Conservation (phyloP, 2,113 vertebrate species). For the Cyanoramphus novaezelandiae region DNA sequence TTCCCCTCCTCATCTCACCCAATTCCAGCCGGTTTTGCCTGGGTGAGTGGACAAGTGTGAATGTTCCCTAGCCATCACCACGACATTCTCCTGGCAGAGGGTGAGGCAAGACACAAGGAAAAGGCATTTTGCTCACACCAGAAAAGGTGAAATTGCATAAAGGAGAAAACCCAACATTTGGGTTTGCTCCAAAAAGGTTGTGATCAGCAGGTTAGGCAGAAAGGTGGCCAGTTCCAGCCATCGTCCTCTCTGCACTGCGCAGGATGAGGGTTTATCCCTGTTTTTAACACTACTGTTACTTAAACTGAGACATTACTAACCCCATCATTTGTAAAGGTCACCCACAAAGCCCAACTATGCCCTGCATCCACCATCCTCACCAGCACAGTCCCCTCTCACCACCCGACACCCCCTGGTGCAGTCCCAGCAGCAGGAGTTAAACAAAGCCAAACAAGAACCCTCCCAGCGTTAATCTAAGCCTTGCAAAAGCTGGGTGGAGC, state of each 20-base stretch:
- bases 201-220: not conserved
- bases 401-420: rapidly evolving
- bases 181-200: not conserved
- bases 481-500: not conserved
- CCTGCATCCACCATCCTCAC: rapidly evolving
- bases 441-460: not conserved
- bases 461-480: not conserved
- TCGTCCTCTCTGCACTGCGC: rapidly evolving
- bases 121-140: not conserved
- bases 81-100: rapidly evolving
- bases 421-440: not conserved
- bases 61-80: rapidly evolving
- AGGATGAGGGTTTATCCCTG: not conserved
- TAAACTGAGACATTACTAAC: rapidly evolving
- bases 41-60: rapidly evolving
- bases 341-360: rapidly evolving
- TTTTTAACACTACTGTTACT: not conserved
- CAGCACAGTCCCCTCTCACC: rapidly evolving
- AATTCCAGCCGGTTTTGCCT: not conserved
- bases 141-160: not conserved
- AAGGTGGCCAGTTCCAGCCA: rapidly evolving
- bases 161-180: not conserved
- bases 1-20: not conserved
- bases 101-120: not conserved
- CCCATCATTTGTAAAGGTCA: not conserved